Base-by-base conservation (phyloP, 35 echinoderm and acorn worm species). In the Ophioderma brevispina region DNA sequence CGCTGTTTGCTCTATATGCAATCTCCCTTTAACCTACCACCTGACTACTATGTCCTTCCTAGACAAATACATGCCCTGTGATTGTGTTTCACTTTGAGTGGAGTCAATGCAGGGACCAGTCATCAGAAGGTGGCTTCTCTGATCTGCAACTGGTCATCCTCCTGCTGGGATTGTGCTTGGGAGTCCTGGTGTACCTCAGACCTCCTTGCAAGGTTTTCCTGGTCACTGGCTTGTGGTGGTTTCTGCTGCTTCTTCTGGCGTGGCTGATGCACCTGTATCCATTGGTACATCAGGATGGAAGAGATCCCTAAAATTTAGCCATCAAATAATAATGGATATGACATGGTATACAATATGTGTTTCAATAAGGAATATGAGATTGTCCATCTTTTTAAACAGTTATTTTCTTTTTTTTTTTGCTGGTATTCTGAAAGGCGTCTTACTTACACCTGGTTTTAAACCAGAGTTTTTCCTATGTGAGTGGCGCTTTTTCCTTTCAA, bases 51-150 rank as follows among this genome's bases (percentile, higher is more conserved):
- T 17, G 43, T 36, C 6, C 36, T 37, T 70, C 21, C 50, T 36
- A 1, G 34, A 64, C 32, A 35, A 31, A 32, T 85, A 52, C 0
- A 64, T 37, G 25, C 49, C 46, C 38, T 85, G 46, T 33, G 55
- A 13, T 80, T 91, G 81, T 0, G 90, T 91, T 28, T 91, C 56
- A 21, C 80, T 91, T 50, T 91, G 90, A 23, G 90, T 6, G 90
- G 81, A 13, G 90, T 85, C 23, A 59, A 11, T 76, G 81, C 17
- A 91, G 76, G n/a, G 41, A 33, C 90, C 90, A 91, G 18, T 91
- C 90, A 35, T 85, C 34, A 4, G 90, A 78, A 6, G 81, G 77
- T n/a, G 38, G 19, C n/a, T 59, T 79, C 19, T 82, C 34, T 5
- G 56, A 14, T 34, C 25, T 42, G 36, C 37, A 38, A n/a, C 56